Base-by-base conservation (phyloP, 2,797 vertebrate species). In the Schizopygopsis pylzovi region DNA sequence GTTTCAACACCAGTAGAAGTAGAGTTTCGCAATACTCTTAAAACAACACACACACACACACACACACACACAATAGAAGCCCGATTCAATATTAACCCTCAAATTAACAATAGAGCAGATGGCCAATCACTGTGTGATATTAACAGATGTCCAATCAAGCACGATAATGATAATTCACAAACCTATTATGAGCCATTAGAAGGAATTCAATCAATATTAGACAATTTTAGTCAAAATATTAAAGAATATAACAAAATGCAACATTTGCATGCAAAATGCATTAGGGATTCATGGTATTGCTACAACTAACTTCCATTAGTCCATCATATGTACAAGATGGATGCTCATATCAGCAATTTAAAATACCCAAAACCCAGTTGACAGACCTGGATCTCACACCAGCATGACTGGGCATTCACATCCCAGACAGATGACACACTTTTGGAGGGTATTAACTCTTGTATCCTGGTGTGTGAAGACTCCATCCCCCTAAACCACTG, bases 351-450 rank as follows among this genome's bases (percentile, higher is more conserved):
- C 39, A 47, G 59, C 12, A 37, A 49, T 37, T 11, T 20, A 49
- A 49, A 49, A 11, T 13, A 16, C 33, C n/a, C 79, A 54, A 49
- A 81, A n/a, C 22, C 28, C 37, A 67, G 61, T 20, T 67, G 20
- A 39, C 13, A 41, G 22, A 13, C n/a, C 11, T 20, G 68, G n/a
- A 59, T 22, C 52, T 9, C 28, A 67, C 13, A 71, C n/a, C 41
- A 79, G 9, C 41, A 47, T 45, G 61, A 68, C 12, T 63, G 89
- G 56, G n/a, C 22, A 85, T 86, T 87, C 85, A 81, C 89, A 88
- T 90, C 93, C 89, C 86, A 90, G 88, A 91, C 90, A 90, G 88
- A 80, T 92, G 92, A 93, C 90, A 92, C 89, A 91, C 88, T 92
- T 93, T 91, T n/a, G 63, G 87, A 86, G 70, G 88, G 65, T 37